Evolutionary conservation across 2,113 vertebrate genomes (phyloP).

Genomic region (Hippopotamus amphibius): DNA sequence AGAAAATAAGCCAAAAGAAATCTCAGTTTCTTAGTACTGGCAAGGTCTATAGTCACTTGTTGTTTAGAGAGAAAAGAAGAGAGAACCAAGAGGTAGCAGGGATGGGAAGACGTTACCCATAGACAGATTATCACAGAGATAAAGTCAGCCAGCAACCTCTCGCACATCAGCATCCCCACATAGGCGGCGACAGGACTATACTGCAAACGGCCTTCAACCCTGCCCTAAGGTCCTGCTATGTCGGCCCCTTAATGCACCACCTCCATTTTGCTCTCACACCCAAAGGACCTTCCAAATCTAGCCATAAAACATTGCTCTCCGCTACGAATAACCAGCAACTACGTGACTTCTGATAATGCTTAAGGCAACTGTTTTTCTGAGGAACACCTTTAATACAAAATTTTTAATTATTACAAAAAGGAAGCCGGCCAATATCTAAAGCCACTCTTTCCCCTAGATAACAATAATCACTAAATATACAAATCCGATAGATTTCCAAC

Average conservation of each 20-base stretch:
- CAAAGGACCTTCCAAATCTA: neutral
- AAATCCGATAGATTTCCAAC: neutral
- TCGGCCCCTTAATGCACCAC: neutral
- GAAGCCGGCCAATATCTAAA: neutral
- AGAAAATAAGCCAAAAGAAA: conserved; percentile 27
- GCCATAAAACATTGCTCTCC: neutral
- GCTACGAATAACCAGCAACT: neutral
- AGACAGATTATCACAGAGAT: neutral
- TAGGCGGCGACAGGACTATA: neutral
- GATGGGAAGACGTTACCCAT: neutral
- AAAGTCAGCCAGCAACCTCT: neutral
- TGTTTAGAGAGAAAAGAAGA: neutral
- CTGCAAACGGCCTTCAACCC: fast-evolving
- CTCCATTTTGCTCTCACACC: neutral
- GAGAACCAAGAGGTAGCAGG: neutral
- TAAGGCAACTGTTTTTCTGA: neutral
- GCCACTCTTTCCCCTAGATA: neutral
- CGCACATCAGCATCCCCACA: neutral
- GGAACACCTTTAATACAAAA: neutral
- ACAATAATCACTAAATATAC: neutral
- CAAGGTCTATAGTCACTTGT: neutral
- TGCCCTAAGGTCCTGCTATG: neutral
- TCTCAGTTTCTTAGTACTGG: conserved; percentile 13
- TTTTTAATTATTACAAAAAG: neutral
- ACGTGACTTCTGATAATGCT: neutral